Base-by-base conservation (phyloP, 2,888 invertebrate genomes). In the Rosalia funebris region DNA sequence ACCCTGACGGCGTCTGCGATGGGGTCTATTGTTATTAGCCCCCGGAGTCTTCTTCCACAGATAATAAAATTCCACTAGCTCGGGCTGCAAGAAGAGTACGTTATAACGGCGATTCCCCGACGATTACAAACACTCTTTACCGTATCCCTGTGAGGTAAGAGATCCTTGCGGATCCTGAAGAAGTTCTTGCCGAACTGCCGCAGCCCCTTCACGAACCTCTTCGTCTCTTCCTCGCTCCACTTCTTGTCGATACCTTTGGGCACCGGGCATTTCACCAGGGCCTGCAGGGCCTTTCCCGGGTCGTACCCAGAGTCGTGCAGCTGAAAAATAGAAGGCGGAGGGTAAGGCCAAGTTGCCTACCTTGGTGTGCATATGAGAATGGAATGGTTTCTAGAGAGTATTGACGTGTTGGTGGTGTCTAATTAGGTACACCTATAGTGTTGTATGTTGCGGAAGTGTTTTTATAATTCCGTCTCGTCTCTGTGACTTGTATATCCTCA, bases 21-120 rank as follows among this genome's bases (percentile, higher is more conserved):
- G 96, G 17, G 97, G 97, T 71, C 98, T 88, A 82, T 96, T 96
- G 80, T 95, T 96, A 81, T 95, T 95, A 64, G 98, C 98, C 75
- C 96, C 96, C 14, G 98, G 96, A 34, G 98, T 97, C 85, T 98
- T 99, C 85, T 99, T 99, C 99, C 99, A 99, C 78, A 97, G 86
- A 84, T 99, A 99, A 84, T 99, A 99, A 84, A 95, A 99, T 82
- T 98, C 97, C 54, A 99, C 97, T 77, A 99, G 84, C 81, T 99
- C 98, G 56, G 96, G 91, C 91, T 91, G 68, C 76, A 76, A 71
- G 54, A 48, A 39, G 11, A 20, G 25, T 5, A 5, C 25, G 16
- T 44, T n/a, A 15, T 4, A 47, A 2, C 1, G 15, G n/a, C n/a
- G n/a, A n/a, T 12, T 44, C 11, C 7, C 12, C 16, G 14, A 15